Evolutionary conservation across 2,888 invertebrate species (phyloP).

Genomic region (Parthenolecanium corni): DNA sequence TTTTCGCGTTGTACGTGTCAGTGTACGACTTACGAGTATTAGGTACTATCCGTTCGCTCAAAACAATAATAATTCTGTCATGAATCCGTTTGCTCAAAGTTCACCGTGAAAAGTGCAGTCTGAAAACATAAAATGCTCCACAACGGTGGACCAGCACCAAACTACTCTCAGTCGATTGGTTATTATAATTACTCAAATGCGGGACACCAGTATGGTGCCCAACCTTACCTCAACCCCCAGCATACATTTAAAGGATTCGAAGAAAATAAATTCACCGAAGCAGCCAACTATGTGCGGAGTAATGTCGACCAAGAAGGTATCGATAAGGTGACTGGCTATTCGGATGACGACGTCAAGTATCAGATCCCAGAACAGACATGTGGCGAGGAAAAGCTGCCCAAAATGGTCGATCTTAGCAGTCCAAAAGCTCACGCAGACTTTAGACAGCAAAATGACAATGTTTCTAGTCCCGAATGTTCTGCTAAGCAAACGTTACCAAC

Average conservation of each 20-base stretch:
- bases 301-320: too few species aligned
- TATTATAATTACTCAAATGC: slow-evolving; percentile 1
- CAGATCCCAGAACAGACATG: too few species aligned
- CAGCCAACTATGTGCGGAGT: too few species aligned
- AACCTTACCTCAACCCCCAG: not conserved
- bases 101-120: too few species aligned
- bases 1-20: not conserved
- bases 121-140: not conserved
- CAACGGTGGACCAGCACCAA: not conserved
- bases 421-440: not conserved
- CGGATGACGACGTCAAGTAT: too few species aligned
- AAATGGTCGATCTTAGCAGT: too few species aligned
- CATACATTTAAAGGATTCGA: too few species aligned
- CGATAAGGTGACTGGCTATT: too few species aligned
- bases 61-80: too few species aligned
- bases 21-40: not conserved
- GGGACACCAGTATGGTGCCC: not conserved
- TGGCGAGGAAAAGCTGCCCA: too few species aligned
- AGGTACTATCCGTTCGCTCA: not conserved
- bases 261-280: too few species aligned
- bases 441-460: not conserved
- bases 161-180: not conserved
- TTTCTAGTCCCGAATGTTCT: not conserved
- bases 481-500: slow-evolving; percentile 5
- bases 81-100: too few species aligned